Evolutionary conservation across 2,113 vertebrate species (phyloP).

Genomic region (Cardinalis cardinalis): DNA sequence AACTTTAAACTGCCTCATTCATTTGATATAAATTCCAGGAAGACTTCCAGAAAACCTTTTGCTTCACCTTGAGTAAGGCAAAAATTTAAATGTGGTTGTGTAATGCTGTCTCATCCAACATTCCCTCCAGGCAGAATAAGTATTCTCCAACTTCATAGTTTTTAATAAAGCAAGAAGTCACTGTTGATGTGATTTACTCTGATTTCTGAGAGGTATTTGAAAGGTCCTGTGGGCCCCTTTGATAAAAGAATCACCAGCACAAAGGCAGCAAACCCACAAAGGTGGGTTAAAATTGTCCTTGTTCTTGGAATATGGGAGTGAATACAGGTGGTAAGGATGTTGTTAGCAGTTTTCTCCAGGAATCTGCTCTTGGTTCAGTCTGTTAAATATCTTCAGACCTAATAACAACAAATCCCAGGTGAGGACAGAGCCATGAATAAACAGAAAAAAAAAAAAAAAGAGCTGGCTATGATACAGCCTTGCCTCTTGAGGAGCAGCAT

Average conservation of each 20-base stretch:
- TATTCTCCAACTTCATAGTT: neutral
- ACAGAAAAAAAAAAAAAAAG: neutral
- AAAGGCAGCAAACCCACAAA: neutral
- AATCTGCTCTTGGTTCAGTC: neutral
- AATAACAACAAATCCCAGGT: neutral
- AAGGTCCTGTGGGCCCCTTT: neutral
- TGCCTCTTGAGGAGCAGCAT: neutral
- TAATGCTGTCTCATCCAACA: neutral
- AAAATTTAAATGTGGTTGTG: neutral
- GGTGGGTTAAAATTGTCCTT: neutral
- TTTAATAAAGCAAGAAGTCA: neutral
- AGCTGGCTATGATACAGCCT: neutral
- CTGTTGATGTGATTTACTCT: neutral
- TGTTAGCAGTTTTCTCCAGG: neutral
- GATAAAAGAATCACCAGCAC: neutral
- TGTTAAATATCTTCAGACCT: neutral
- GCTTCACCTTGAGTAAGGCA: neutral
- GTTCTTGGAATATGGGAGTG: neutral
- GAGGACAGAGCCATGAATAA: neutral
- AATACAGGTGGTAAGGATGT: neutral
- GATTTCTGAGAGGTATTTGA: neutral
- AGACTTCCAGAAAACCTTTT: neutral
- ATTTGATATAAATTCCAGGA: neutral
- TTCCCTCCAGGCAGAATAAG: neutral
- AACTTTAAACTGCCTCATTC: neutral